Percentiles rank a stretch among this genome's conserved stretches.
Evolutionary conservation across 1,140 invertebrate species (phyloP).

Genomic region (Pectinophora gossypiella): DNA sequence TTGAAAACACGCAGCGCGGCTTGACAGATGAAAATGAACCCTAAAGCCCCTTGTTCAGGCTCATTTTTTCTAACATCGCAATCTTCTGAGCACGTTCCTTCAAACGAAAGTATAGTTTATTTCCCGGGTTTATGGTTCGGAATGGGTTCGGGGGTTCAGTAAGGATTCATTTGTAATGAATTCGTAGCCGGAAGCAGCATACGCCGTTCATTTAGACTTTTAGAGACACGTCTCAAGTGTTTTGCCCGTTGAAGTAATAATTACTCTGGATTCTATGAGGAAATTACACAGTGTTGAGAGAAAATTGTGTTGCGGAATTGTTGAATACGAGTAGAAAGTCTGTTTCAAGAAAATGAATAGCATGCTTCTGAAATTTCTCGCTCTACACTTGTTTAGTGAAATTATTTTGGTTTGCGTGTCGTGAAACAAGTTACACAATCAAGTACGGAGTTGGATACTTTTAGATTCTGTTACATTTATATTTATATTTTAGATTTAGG

Average conservation of each 20-base stretch:
- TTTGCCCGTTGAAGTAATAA: slow-evolving; percentile 23
- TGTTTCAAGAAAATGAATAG: background rate
- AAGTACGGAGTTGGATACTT: no score
- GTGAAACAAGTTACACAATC: no score
- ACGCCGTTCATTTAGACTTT: background rate
- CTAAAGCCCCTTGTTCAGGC: background rate
- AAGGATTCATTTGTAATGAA: background rate
- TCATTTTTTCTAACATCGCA: background rate
- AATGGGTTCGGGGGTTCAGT: background rate
- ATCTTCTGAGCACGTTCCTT: background rate
- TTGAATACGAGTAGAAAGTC: slow-evolving; percentile 9
- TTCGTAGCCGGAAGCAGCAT: background rate
- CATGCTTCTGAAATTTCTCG: background rate
- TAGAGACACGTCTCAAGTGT: background rate
- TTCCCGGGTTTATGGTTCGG: background rate
- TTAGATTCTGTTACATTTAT: no score
- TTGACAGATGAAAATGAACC: background rate
- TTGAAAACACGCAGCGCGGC: background rate
- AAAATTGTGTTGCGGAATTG: slow-evolving; percentile 7
- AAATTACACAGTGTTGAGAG: slow-evolving; percentile 21
- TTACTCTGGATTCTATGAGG: slow-evolving; percentile 26
- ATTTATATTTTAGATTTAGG: no score
- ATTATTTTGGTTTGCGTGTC: no score
- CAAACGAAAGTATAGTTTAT: background rate
- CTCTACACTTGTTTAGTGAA: background rate